A percentile compares a stretch with the other conserved stretches of the same genome.
Conservation (phyloP, 2,797 vertebrate genomes). For the Acanthiza pusilla region DNA sequence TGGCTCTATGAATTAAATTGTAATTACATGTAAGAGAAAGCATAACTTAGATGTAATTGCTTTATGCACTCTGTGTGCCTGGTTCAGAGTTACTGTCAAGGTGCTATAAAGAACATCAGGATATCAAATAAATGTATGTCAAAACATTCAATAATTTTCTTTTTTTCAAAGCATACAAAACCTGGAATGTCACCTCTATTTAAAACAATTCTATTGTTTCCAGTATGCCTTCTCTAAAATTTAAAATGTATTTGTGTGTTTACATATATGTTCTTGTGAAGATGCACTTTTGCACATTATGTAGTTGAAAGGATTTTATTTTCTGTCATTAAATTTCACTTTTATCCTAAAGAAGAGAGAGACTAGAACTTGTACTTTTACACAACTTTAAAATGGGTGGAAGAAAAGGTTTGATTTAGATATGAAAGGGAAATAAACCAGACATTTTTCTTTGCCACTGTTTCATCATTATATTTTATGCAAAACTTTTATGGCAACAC, state of each 20-base stretch:
- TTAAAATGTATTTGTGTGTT: background rate
- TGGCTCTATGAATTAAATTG: background rate
- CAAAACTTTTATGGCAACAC: background rate
- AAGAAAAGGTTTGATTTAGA: background rate
- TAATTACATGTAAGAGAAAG: background rate
- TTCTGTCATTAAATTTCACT: background rate
- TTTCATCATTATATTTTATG: background rate
- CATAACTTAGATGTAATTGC: background rate
- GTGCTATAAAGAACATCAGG: background rate
- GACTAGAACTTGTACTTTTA: background rate
- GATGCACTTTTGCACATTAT: background rate
- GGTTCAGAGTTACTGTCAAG: background rate
- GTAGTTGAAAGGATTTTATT: background rate
- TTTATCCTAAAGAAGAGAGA: background rate
- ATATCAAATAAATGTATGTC: background rate
- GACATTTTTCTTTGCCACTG: background rate
- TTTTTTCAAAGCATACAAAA: background rate
- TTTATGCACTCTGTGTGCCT: background rate
- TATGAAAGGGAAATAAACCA: background rate
- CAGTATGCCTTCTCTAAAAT: background rate
- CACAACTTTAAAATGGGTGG: background rate
- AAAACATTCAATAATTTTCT: background rate
- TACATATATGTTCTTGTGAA: background rate
- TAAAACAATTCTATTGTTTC: background rate
- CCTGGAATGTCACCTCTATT: background rate